Conservation (phyloP, 2,888 invertebrate species). For the Oligia fasciuncula region DNA sequence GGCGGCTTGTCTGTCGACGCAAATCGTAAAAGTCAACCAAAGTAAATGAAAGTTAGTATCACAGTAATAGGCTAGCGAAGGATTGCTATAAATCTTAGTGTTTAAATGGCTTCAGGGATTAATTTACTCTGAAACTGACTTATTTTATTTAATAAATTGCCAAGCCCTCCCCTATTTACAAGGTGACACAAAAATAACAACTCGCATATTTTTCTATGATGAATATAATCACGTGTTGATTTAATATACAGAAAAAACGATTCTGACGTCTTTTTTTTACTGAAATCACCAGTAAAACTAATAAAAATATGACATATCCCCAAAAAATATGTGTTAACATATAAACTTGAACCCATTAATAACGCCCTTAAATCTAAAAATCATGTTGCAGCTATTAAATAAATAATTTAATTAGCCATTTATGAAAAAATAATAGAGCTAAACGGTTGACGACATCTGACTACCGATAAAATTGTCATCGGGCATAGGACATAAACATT, state of each 20-base stretch:
- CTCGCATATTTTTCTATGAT: background rate
- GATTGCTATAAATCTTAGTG: conserved; percentile 41
- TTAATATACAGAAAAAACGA: background rate
- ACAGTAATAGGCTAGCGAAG: conserved; percentile 14
- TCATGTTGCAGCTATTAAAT: conserved; percentile 58
- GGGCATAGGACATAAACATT: conserved; percentile 66
- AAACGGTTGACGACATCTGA: conserved; percentile 65
- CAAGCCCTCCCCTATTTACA: conserved; percentile 25
- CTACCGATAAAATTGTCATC: conserved; percentile 66
- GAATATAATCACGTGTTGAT: background rate
- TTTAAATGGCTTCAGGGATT: conserved; percentile 28
- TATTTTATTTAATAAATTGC: conserved; percentile 16
- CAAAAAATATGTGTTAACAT: conserved; percentile 28
- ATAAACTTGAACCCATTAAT: conserved; percentile 48
- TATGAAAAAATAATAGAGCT: conserved; percentile 57
- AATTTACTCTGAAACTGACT: conserved; percentile 11
- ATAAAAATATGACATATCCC: conserved; percentile 30
- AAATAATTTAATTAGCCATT: conserved; percentile 55
- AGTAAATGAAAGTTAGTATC: conserved; percentile 27
- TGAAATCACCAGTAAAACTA: conserved; percentile 6
- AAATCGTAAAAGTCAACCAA: conserved; percentile 43
- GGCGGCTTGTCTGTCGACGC: conserved; percentile 24
- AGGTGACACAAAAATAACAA: conserved; percentile 14
- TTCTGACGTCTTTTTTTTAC: background rate
- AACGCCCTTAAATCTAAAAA: conserved; percentile 52